A percentile compares a stretch with the other conserved stretches of the same genome.
Evolutionary conservation across 1,140 invertebrate species (phyloP).

Genomic region (Tetraneura akinire): DNA sequence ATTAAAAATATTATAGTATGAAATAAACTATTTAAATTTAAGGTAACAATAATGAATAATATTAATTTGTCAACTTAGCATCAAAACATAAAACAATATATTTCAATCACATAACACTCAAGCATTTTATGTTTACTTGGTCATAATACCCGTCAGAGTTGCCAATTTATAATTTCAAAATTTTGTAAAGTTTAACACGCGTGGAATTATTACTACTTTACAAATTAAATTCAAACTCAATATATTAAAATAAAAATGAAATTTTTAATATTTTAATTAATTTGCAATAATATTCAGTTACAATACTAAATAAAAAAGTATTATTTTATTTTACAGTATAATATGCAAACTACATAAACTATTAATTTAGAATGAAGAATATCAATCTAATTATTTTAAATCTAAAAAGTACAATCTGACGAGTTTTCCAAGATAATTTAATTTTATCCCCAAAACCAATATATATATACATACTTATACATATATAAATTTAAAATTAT

Average conservation of each 20-base stretch:
- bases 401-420: neutral
- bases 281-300: neutral
- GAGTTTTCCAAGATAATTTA: neutral
- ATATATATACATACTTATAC: too few species aligned
- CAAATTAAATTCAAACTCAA: neutral
- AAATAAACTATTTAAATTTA: conserved; percentile 48
- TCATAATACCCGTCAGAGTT: neutral
- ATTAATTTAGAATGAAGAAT: neutral
- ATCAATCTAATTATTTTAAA: neutral
- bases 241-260: neutral
- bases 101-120: conserved; percentile 14
- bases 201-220: neutral
- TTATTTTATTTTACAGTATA: neutral
- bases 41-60: conserved; percentile 49
- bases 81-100: conserved; percentile 12
- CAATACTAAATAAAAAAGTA: neutral
- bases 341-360: neutral
- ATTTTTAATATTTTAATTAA: neutral
- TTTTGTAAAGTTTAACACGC: too few species aligned
- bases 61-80: conserved; percentile 35
- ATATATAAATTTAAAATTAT: neutral
- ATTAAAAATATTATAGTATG: conserved; percentile 10
- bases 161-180: neutral
- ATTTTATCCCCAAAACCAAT: conserved; percentile 35
- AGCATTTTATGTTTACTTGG: neutral